phyloP scores from a whole-genome alignment of 1,140 invertebrate genomes.

The Bombus breviceps region DNA sequence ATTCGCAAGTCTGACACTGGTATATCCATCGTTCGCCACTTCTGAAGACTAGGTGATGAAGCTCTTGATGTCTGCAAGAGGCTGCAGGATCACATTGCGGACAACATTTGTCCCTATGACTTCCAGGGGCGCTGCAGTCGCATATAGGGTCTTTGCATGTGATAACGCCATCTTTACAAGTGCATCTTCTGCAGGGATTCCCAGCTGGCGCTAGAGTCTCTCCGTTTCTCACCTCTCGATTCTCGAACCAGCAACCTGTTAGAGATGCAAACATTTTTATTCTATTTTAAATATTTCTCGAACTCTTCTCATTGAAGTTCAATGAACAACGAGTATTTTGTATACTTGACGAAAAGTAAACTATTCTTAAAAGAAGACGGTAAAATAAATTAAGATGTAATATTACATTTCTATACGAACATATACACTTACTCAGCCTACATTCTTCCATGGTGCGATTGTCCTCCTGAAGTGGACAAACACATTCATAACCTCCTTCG shows the following conservation, averaged over 20 bases:
- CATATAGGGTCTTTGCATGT: slow-evolving; percentile 85
- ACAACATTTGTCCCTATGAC: slow-evolving; percentile 87
- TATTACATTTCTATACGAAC: too few species aligned
- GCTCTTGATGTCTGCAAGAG: slow-evolving; percentile 90
- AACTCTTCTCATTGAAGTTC: neutral
- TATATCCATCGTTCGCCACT: slow-evolving; percentile 94
- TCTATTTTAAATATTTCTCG: neutral
- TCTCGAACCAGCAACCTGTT: slow-evolving; percentile 86
- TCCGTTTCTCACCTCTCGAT: slow-evolving; percentile 84
- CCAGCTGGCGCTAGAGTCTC: slow-evolving; percentile 81
- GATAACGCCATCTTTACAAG: slow-evolving; percentile 85
- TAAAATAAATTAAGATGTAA: neutral
- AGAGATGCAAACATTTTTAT: neutral
- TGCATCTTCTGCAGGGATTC: slow-evolving; percentile 85
- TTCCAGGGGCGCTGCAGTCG: slow-evolving; percentile 84
- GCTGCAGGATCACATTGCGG: slow-evolving; percentile 89
- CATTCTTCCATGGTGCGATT: slow-evolving; percentile 79
- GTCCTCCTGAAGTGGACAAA: slow-evolving; percentile 85
- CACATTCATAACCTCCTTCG: slow-evolving; percentile 91
- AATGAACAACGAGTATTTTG: too few species aligned
- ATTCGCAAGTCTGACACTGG: slow-evolving; percentile 95
- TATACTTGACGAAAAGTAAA: neutral
- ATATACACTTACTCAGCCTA: slow-evolving; percentile 81
- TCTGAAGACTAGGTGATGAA: slow-evolving; percentile 88
- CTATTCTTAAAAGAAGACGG: neutral